These are phyloP conservation scores for Petroica traversi DNA, from an alignment of 2,113 vertebrate species.

Conservation along the genomic window DNA sequence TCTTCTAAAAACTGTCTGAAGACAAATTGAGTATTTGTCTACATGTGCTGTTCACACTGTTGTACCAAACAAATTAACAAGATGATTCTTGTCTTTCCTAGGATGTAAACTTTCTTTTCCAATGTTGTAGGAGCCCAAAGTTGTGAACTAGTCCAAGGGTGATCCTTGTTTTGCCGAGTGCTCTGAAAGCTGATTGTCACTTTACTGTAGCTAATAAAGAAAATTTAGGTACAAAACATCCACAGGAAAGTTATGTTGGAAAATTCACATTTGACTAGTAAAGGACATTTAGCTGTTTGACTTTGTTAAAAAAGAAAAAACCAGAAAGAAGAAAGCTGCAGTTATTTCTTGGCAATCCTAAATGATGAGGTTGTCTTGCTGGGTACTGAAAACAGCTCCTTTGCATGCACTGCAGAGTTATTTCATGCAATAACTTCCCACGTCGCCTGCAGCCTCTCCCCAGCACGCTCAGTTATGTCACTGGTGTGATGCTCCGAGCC, in stretches of 20 bases:
- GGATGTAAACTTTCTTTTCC: neutral
- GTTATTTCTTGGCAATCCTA: neutral
- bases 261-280: neutral
- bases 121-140: neutral
- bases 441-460: slow-evolving; percentile 48
- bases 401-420: neutral
- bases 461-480: slow-evolving; percentile 30
- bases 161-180: neutral
- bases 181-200: neutral
- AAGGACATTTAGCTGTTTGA: neutral
- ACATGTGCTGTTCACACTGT: slow-evolving; percentile 31
- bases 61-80: slow-evolving; percentile 36
- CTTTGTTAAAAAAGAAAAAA: neutral
- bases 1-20: slow-evolving; percentile 57
- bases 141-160: neutral
- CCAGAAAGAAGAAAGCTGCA: neutral
- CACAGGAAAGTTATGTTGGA: neutral
- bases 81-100: slow-evolving; percentile 25
- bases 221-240: neutral
- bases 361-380: neutral
- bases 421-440: neutral
- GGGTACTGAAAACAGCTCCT: slow-evolving; percentile 30
- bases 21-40: slow-evolving; percentile 51
- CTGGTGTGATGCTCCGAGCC: slow-evolving; percentile 48
- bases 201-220: neutral